Evolutionary conservation across 2,113 vertebrate species (phyloP), one percentile per base, ranked within the genome.

Genomic region (Sorex fumeus): DNA sequence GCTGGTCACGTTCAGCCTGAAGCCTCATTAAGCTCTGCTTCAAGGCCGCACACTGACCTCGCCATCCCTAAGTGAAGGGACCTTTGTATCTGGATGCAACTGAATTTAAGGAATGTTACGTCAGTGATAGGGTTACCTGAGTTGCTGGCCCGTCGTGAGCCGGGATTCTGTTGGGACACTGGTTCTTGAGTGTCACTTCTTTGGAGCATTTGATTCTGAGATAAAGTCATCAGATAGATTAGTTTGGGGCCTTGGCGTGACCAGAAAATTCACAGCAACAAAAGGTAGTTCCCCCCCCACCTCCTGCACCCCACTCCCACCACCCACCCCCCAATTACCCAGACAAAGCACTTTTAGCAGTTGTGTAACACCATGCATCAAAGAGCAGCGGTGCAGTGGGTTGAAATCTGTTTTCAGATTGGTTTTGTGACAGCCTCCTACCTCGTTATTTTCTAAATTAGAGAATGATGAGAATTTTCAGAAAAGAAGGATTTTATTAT

Each of bases 11-110:
- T 60, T 23, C 18, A 60, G 57, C 57, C 6, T 21, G 18, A 60
- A 60, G 18, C 57, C 21, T 18, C 23, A 60, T 23, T 23, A 19
- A 53, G 79, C 47, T 87, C n/a, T 84, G 57, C 79, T 84, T 43
- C 43, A 88, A 91, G 82, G 93, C 88, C 32, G 0, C 47, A 50
- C 86, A 34, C 76, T 72, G 18, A 3, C 71, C 71, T 78, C 87
- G 67, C 79, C 67, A 64, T 13, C 64, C 30, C 60, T 93, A 77
- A 94, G 84, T 62, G 60, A 90, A 92, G 86, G 80, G 85, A 83
- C 74, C 84, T 94, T 94, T 93, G 84, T 90, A 62, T 84, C 47
- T 30, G 45, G 27, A 30, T 93, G 86, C n/a, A 25, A 50, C 36
- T 84, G 83, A 90, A 71, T 6, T 76, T 80, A 28, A 72, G 87